Conservation (phyloP, 2,888 invertebrate species). For the Oeneis ivallda region DNA sequence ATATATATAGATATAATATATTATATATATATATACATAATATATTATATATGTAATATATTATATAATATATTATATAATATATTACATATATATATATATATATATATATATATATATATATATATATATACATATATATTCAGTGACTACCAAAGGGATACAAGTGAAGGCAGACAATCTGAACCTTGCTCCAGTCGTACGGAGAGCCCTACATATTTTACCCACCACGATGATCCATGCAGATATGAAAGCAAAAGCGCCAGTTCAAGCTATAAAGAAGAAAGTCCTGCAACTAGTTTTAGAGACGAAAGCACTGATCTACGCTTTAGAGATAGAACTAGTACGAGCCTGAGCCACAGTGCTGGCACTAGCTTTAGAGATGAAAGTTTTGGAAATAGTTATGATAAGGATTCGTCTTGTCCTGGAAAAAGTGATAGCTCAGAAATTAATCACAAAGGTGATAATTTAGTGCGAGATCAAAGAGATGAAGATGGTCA, state of each 20-base stretch:
- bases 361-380: conserved; percentile 27
- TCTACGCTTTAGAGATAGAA: conserved; percentile 18
- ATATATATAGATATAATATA: too few relatives aligned
- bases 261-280: conserved; percentile 30
- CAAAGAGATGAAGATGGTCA: neutral
- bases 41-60: too few relatives aligned
- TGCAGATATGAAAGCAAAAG: too few relatives aligned
- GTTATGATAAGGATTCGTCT: neutral
- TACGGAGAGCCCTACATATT: neutral
- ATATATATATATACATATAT: too few relatives aligned
- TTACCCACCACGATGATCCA: neutral
- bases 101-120: too few relatives aligned
- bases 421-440: neutral
- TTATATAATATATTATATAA: too few relatives aligned
- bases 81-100: too few relatives aligned
- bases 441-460: neutral
- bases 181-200: neutral
- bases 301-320: conserved; percentile 29
- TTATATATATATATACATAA: too few relatives aligned
- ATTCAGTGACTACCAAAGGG: neutral
- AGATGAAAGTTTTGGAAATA: conserved; percentile 17
- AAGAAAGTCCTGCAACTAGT: conserved; percentile 27
- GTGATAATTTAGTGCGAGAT: neutral
- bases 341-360: conserved; percentile 22
- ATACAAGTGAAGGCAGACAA: neutral